Evolutionary conservation across 2,113 vertebrate species (phyloP), one percentile per base, ranked within the genome.

Genomic region (Eclectus roratus): DNA sequence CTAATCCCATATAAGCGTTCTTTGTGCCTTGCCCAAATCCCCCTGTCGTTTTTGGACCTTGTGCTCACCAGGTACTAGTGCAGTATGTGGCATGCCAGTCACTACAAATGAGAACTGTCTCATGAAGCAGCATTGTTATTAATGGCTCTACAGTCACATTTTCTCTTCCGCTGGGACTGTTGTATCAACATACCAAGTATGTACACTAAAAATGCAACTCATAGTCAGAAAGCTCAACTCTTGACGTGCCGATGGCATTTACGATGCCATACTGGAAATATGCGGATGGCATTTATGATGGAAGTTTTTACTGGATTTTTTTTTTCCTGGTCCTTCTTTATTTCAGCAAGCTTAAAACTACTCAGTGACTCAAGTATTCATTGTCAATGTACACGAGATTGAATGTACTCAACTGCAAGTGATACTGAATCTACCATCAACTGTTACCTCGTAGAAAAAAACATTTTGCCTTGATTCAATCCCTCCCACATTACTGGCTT

Each of bases 41-140:
- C 3, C 2, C 15, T 9, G 7, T 58, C 2, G 4, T 35, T 85
- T 93, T 70, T 55, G 33, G 58, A 33, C 33, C 28, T n/a, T 44
- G 10, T 0, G 0, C 46, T 85, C 41, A 25, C 18, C 18, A 41
- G 16, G 41, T 58, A 6, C 16, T 15, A 1, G 5, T 27, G n/a
- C 31, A 44, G 64, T 12, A 47, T 0, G 0, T 11, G n/a, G 31
- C 29, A 5, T 25, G 27, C 7, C 43, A 37, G 0, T 80, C 10
- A 20, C 23, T 78, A 41, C n/a, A 65, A 77, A 44, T 33, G 61
- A 69, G 88, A 94, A n/a, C 46, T 39, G 68, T 60, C 52, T 72
- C 28, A 2, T 1, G 1, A n/a, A 52, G 41, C 41, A 37, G 15
- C 1, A 0, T 43, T n/a, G 24, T 47, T 63, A 11, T 12, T 64